Base-by-base conservation (phyloP, 2,113 vertebrate species). In the Stictonetta naevosa region DNA sequence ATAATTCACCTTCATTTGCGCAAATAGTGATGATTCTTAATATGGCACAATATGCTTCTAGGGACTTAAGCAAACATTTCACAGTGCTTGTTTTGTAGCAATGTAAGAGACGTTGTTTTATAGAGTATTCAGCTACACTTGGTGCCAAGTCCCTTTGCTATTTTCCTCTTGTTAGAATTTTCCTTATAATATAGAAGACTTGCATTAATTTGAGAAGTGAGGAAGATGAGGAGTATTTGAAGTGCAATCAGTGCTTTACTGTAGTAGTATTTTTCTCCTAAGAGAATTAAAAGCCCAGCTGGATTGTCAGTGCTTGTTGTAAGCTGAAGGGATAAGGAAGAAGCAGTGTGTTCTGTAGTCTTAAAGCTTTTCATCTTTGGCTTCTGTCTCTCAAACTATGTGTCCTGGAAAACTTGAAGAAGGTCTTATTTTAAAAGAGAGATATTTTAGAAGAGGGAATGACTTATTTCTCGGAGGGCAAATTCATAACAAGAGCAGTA, bases 291-390 rank as follows among this genome's bases (percentile, higher is more conserved):
- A 90, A 71, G 36, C 18, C 9, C 80, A 15, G 4, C 48, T 67
- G 33, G 26, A 28, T 86, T 3, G 0, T 68, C 17, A 42, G 13
- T 79, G 56, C 17, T 84, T 85, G 16, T 34, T 0, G 0, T 73
- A 77, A 63, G 6, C 31, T 73, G 67, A 46, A 28, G 13, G 16
- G 7, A 5, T 6, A 48, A 44, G 13, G 20, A 79, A 19, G n/a
- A 72, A 55, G 34, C 48, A 59, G 44, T 3, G 0, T 74, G 28
- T 73, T 17, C 7, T 33, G 4, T 55, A 56, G 20, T 13, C 17
- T 71, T 71, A 38, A 80, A 50, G 38, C 20, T 71, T 74, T 83
- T 83, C 15, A 63, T 53, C 16, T 28, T 55, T 48, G 29, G 23
- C 75, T 86, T 90, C 38, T 52, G 5, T 63, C n/a, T 19, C 2